Evolutionary conservation across 2,113 vertebrate species (phyloP).

Genomic region (Pygoscelis antarcticus): DNA sequence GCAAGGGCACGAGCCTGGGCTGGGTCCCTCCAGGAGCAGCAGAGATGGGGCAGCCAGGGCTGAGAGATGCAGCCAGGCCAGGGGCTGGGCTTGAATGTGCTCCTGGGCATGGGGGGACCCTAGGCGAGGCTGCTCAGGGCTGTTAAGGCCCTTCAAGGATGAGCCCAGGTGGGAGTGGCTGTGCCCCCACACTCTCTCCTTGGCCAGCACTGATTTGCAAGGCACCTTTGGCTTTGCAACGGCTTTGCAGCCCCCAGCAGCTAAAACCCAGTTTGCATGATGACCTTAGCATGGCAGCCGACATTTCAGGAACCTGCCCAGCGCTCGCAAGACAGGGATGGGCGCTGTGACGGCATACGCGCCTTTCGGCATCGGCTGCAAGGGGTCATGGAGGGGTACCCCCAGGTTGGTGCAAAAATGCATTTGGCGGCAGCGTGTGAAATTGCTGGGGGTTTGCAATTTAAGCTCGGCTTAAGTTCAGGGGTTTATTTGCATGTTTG

Average conservation of each 20-base stretch:
- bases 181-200: background rate
- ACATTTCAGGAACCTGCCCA: background rate
- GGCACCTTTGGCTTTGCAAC: background rate
- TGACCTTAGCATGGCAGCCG: background rate
- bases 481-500: background rate
- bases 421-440: background rate
- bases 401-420: rapidly evolving
- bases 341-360: rapidly evolving
- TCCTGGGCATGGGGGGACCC: background rate
- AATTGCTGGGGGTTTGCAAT: background rate
- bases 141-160: background rate
- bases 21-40: background rate
- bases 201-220: background rate
- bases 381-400: background rate
- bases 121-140: background rate
- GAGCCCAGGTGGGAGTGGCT: background rate
- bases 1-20: background rate
- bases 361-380: background rate
- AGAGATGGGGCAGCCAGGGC: background rate
- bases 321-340: background rate
- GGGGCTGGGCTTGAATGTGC: background rate
- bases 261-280: background rate
- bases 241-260: background rate
- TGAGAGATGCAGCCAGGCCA: background rate
- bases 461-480: background rate